phyloP scores from a whole-genome alignment of 2,113 vertebrate genomes.

The Pseudonaja textilis region DNA sequence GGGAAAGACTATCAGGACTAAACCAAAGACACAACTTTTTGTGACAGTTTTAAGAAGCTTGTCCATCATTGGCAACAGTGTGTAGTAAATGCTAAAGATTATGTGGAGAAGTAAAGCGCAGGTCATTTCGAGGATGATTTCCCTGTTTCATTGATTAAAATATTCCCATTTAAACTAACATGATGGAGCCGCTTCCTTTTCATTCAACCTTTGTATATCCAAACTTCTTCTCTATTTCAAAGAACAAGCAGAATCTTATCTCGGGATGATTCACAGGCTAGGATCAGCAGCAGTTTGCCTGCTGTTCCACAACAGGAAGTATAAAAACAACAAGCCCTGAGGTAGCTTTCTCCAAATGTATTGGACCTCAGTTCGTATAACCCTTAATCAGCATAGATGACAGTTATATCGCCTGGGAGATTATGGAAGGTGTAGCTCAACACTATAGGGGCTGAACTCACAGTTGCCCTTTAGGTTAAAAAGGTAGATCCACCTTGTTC shows the following conservation, averaged over 20 bases:
- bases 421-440: neutral
- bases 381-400: neutral
- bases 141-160: neutral
- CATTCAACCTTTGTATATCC: neutral
- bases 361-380: neutral
- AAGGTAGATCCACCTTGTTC: neutral
- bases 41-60: neutral
- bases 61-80: neutral
- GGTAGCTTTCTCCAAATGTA: neutral
- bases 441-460: neutral
- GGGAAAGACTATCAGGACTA: neutral
- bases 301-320: neutral
- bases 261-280: neutral
- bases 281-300: neutral
- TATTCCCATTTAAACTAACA: neutral
- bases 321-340: neutral
- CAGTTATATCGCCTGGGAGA: neutral
- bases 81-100: neutral
- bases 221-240: neutral
- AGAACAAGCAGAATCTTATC: neutral
- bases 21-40: neutral
- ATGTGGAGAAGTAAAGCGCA: neutral
- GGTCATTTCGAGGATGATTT: neutral
- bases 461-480: neutral
- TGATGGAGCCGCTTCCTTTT: neutral